Conservation (phyloP, 1,140 invertebrate species). For the Callitettix versicolor region DNA sequence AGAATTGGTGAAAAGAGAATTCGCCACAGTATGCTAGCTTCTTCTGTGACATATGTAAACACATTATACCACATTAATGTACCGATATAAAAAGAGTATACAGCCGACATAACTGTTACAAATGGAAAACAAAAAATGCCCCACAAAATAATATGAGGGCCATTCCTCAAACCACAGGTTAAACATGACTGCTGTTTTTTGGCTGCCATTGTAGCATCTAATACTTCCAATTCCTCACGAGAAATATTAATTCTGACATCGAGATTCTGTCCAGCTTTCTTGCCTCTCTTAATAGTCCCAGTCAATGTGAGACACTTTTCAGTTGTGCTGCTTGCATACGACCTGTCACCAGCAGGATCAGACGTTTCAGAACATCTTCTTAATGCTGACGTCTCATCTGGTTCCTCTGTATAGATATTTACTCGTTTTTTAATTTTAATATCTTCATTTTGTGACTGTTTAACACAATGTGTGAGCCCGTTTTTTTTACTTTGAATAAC, state of each 20-base stretch:
- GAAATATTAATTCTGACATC: slow-evolving; percentile 62
- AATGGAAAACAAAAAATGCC: slow-evolving; percentile 54
- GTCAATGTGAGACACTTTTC: slow-evolving; percentile 45
- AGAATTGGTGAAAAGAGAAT: slow-evolving; percentile 52
- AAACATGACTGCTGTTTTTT: slow-evolving; percentile 31
- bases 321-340: slow-evolving; percentile 19
- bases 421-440: slow-evolving; percentile 38
- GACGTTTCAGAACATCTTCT: slow-evolving; percentile 25
- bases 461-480: too few species aligned
- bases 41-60: slow-evolving; percentile 57
- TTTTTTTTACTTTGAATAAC: too few species aligned
- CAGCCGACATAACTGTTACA: slow-evolving; percentile 46
- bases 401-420: slow-evolving; percentile 43
- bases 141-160: slow-evolving; percentile 54
- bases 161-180: slow-evolving; percentile 43
- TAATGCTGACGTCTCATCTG: slow-evolving; percentile 20
- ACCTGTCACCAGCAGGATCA: slow-evolving; percentile 25
- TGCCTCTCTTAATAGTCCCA: slow-evolving; percentile 59
- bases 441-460: slow-evolving; percentile 6
- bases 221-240: slow-evolving; percentile 52
- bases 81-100: slow-evolving; percentile 63
- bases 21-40: slow-evolving; percentile 48
- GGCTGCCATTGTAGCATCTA: slow-evolving; percentile 49
- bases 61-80: slow-evolving; percentile 69
- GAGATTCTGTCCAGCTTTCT: slow-evolving; percentile 58